Conservation (phyloP, 1,140 invertebrate genomes). For the Vollenhovia emeryi region DNA sequence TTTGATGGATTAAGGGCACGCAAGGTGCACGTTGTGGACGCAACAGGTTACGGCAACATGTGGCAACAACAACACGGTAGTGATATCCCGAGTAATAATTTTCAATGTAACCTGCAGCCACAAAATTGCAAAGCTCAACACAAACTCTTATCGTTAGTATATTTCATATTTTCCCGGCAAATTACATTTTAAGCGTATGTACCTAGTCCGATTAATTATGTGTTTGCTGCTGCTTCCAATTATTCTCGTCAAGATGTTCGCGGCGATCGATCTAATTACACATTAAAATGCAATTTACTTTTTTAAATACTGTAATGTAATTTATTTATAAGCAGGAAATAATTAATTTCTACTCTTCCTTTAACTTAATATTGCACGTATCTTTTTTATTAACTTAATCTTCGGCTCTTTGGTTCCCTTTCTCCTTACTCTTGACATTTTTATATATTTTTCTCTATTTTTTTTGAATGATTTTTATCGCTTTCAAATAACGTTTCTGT, state of each 20-base stretch:
- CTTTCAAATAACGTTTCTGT: neutral
- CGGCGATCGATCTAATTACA: neutral
- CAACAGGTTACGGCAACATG: slow-evolving; percentile 66
- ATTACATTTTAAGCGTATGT: neutral
- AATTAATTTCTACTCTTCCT: neutral
- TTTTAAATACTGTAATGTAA: neutral
- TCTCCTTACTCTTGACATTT: neutral
- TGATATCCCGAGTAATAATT: slow-evolving; percentile 13
- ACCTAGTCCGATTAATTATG: too few species aligned
- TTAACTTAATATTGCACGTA: neutral
- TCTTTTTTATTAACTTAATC: neutral
- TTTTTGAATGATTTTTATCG: neutral
- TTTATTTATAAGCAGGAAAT: neutral
- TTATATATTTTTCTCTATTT: neutral
- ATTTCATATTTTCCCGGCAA: neutral
- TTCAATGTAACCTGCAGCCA: neutral
- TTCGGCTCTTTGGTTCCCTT: neutral
- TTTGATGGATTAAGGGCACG: slow-evolving; percentile 45
- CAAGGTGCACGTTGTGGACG: slow-evolving; percentile 48
- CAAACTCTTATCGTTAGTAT: neutral
- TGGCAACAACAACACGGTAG: slow-evolving; percentile 13
- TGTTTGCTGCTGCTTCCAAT: neutral
- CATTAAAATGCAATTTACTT: neutral
- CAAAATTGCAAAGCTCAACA: neutral
- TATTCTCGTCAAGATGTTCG: neutral